phyloP scores from a whole-genome alignment of 1,140 invertebrate genomes.

The Macrosteles quadrilineatus region DNA sequence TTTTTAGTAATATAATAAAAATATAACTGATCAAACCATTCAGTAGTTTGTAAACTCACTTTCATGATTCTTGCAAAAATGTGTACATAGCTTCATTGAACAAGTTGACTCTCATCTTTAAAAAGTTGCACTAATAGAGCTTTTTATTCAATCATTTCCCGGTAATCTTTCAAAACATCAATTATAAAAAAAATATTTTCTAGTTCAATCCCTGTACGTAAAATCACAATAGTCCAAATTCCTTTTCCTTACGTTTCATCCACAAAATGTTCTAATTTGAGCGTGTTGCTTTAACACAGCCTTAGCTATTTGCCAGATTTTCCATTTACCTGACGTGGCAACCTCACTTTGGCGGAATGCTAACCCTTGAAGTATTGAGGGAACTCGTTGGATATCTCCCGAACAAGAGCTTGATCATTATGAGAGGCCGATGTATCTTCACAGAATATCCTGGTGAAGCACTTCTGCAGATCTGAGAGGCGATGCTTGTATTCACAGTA shows the following conservation, averaged over 20 bases:
- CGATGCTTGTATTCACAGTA: constrained; percentile 74
- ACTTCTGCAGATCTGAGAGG: constrained; percentile 73
- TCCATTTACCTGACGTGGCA: neutral
- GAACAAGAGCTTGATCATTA: constrained; percentile 71
- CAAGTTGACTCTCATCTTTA: too few relatives aligned
- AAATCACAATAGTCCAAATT: neutral
- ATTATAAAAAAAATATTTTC: neutral
- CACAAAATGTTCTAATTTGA: neutral
- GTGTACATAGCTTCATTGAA: too few relatives aligned
- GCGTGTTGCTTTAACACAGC: neutral
- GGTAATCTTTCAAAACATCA: too few relatives aligned
- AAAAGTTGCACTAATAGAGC: too few relatives aligned
- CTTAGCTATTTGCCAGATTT: neutral
- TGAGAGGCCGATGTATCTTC: constrained; percentile 73
- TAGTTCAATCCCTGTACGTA: neutral
- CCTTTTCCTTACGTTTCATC: neutral
- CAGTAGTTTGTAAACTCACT: too few relatives aligned
- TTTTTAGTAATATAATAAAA: too few relatives aligned
- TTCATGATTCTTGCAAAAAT: too few relatives aligned
- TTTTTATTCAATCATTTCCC: too few relatives aligned
- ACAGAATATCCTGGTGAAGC: constrained; percentile 80
- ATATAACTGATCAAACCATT: too few relatives aligned
- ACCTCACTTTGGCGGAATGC: neutral
- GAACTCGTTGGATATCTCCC: constrained; percentile 80
- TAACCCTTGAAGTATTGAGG: constrained; percentile 73